These are phyloP conservation scores for Eleginops maclovinus DNA, from an alignment of 2,113 vertebrate species.

Conservation along the genomic window DNA sequence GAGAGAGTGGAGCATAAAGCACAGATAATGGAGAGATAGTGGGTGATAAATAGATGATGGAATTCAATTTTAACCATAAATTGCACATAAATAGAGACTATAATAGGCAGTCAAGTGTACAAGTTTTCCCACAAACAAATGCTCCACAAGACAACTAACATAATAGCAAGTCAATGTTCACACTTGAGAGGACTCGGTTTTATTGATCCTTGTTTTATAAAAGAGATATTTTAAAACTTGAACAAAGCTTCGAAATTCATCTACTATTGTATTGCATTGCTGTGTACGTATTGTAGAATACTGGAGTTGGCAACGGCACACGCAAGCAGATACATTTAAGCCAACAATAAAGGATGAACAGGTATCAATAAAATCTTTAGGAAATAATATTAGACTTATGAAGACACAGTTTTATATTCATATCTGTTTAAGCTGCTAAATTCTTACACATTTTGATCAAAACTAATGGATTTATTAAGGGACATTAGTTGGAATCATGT, in stretches of 20 bases:
- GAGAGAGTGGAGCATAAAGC: slow-evolving; percentile 77
- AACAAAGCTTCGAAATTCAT: slow-evolving; percentile 9
- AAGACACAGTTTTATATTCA: background rate
- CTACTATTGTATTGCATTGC: background rate
- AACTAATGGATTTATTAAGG: no score
- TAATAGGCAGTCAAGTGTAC: slow-evolving; percentile 16
- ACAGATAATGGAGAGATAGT: slow-evolving; percentile 80
- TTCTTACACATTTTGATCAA: no score
- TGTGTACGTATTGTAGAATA: background rate
- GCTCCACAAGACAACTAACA: slow-evolving; percentile 5
- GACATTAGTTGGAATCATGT: no score
- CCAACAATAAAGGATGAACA: background rate
- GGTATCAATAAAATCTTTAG: background rate
- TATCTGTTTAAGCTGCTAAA: background rate
- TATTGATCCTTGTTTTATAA: background rate
- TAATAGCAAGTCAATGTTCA: background rate
- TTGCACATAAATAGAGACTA: slow-evolving; percentile 45
- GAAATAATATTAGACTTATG: background rate
- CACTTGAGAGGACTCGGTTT: background rate
- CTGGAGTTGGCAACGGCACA: background rate
- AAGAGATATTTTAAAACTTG: slow-evolving; percentile 15
- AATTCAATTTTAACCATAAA: slow-evolving; percentile 68
- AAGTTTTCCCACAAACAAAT: background rate
- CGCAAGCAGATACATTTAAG: background rate
- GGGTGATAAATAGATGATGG: slow-evolving; percentile 73